phyloP scores from a whole-genome alignment of 1,140 invertebrate genomes.

The Aphelinus certus region DNA sequence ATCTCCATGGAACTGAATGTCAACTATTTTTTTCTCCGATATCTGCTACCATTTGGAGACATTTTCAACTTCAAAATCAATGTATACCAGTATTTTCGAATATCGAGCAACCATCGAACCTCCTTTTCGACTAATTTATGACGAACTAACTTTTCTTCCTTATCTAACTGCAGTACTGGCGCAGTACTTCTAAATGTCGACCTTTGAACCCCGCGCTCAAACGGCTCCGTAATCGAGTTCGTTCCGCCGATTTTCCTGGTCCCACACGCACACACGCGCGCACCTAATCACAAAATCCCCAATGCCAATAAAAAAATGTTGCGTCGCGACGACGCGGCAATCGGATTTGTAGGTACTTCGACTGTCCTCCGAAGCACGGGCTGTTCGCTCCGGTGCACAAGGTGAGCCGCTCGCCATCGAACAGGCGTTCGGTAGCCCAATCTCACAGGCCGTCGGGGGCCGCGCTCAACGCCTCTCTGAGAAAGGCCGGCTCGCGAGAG shows the following conservation, averaged over 20 bases:
- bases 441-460: conserved; percentile 70
- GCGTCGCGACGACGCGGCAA: too few relatives aligned
- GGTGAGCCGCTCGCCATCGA: conserved; percentile 84
- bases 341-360: conserved; percentile 84
- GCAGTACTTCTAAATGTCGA: too few relatives aligned
- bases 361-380: conserved; percentile 88
- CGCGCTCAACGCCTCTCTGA: conserved; percentile 67
- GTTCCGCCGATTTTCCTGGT: too few relatives aligned
- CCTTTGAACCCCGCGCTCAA: too few relatives aligned
- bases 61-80: background rate
- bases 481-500: conserved; percentile 83
- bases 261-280: too few relatives aligned
- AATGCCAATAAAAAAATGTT: too few relatives aligned
- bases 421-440: conserved; percentile 72
- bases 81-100: background rate
- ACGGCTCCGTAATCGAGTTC: too few relatives aligned
- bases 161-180: too few relatives aligned
- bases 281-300: too few relatives aligned
- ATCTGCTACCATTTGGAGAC: background rate
- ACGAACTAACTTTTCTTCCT: too few relatives aligned
- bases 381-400: conserved; percentile 92
- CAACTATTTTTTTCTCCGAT: background rate
- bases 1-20: background rate
- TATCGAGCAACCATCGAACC: too few relatives aligned
- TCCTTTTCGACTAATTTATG: too few relatives aligned